Evolutionary conservation across 2,113 vertebrate species (phyloP), one percentile per base, ranked within the genome.

Genomic region (Albula goreensis): DNA sequence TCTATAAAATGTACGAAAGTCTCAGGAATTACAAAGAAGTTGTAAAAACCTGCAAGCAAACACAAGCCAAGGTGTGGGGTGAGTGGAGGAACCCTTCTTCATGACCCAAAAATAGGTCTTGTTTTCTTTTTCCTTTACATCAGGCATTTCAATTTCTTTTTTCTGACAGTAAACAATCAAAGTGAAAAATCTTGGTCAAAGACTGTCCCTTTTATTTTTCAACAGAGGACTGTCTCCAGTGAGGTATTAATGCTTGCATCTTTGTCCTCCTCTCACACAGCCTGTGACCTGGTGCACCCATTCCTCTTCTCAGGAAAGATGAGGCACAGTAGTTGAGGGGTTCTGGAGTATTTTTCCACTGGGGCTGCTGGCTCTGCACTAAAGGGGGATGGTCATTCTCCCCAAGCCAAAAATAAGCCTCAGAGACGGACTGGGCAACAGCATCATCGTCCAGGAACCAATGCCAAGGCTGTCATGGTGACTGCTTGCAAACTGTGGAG

Each of bases 401-500:
- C 50, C 49, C 50, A 8, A 17, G 15, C 77, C 83, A 22, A 77
- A 85, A 78, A 85, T 51, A 85, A 79, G 83, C 83, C 70, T 50
- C 83, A 50, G 63, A 17, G 50, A 31, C 22, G 41, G 70, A 25
- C 83, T 19, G 9, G 22, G 48, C 60, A 74, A 85, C 50, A 56
- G 50, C 51, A 12, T 2, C 77, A 57, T 17, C 5, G 48, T 25
- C 22, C 51, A 52, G 74, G 52, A 52, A 78, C 70, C 70, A 17
- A 5, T n/a, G 82, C 60, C 82, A 83, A 63, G 10, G 60, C 82
- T 50, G 82, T 25, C 82, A 74, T 83, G 63, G 82, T 48, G 50
- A 79, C 70, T 1, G 25, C 22, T 53, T 52, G 25, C 78, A 78
- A 85, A 85, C 66, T 52, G 19, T 19, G 52, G 25, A 31, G 19